phyloP scores from a whole-genome alignment of 1,140 invertebrate genomes.

The Ooceraea biroi region DNA sequence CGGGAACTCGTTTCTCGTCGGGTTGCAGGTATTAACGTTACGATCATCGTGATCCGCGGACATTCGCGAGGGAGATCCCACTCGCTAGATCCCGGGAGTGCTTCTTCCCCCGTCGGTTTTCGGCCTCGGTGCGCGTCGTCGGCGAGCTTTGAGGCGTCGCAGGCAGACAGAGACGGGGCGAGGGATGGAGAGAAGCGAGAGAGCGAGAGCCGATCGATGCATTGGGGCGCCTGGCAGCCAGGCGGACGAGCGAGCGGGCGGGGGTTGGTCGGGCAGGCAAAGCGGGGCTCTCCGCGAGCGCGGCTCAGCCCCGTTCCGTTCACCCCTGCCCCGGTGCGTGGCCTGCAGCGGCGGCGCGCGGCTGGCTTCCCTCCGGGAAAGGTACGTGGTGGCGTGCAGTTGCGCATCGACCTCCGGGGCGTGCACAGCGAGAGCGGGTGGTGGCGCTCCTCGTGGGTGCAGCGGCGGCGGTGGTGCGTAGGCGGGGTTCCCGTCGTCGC shows the following conservation, averaged over 20 bases:
- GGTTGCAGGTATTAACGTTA: constrained; percentile 3
- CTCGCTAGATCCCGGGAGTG: constrained; percentile 6
- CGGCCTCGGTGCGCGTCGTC: not conserved
- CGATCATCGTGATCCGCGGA: not conserved
- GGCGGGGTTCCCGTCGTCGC: constrained; percentile 45
- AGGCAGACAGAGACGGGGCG: not conserved
- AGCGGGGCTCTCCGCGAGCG: constrained; percentile 70
- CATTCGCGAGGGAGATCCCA: not conserved
- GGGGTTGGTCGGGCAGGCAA: constrained; percentile 19
- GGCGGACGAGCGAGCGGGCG: not conserved
- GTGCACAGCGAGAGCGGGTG: constrained; percentile 54
- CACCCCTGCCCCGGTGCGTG: constrained; percentile 61
- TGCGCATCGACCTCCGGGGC: constrained; percentile 75
- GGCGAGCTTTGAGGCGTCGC: constrained; percentile 55
- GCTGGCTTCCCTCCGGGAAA: constrained; percentile 59
- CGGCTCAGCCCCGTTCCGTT: constrained; percentile 70
- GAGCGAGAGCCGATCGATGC: constrained; percentile 78
- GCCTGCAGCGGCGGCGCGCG: constrained; percentile 61
- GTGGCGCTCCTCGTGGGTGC: constrained; percentile 40
- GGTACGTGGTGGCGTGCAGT: constrained; percentile 64
- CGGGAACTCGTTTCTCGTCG: not conserved
- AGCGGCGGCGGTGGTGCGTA: constrained; percentile 2
- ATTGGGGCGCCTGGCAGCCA: constrained; percentile 82
- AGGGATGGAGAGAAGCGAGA: constrained; percentile 5
- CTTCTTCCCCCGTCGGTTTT: not conserved